Base-by-base conservation (phyloP, 1,140 invertebrate species). In the Chrysomallon squamiferum region DNA sequence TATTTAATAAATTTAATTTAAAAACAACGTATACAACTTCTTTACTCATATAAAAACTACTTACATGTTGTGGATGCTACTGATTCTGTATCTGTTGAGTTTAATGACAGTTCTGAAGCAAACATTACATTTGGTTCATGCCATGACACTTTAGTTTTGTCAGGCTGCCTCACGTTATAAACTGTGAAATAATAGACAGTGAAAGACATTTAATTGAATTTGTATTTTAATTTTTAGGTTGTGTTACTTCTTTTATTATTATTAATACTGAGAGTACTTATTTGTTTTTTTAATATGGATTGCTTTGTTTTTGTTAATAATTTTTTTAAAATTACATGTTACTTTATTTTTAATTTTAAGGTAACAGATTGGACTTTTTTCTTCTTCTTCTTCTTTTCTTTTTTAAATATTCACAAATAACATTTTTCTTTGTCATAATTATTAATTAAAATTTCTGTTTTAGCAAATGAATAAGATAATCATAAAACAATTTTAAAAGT, bases 101-200 rank as follows among this genome's bases (percentile, higher is more conserved):
- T 38, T 15, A 38, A 15, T 5, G 35, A 38, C 35, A 7, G 35
- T 15, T 20, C 22, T 7, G 50, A 54, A 27, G 50, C n/a, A 54
- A 54, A 54, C 50, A 54, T 54, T 15, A 54, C 50, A 2, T 30
- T 30, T 20, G 50, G 50, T 27, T 54, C 50, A 7, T 54, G 50
- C 50, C 50, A 54, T 25, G 50, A 54, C 25, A 54, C 50, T 27
- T 54, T 54, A 25, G 22, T 15, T 22, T 20, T 54, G 25, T 54
- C 50, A 22, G 50, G 50, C 25, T 18, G 13, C 3, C 18, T 54
- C 4, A 29, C 50, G 22, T 6, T 52, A 50, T 50, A 50, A 20
- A 20, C 47, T 50, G 18, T 20, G 47, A 20, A 27, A 20, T 5
- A 50, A 27, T 9, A 50, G 25, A 50, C 5, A 20, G 18, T 5